Conservation (phyloP, 2,888 invertebrate species). For the Mimumesa dahlbomi region DNA sequence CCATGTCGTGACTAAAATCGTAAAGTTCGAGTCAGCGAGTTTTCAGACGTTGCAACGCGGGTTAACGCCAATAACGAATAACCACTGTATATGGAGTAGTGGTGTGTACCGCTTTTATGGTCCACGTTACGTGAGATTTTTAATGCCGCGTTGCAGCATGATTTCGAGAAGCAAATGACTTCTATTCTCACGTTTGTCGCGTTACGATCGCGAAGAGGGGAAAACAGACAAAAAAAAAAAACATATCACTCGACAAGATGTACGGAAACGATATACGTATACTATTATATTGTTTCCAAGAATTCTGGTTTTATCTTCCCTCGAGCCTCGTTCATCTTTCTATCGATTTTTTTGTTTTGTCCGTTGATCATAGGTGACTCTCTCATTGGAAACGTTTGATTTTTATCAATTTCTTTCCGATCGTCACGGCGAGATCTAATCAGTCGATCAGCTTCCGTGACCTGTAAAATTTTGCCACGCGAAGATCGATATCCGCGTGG, state of each 20-base stretch:
- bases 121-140: background rate
- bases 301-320: too few relatives aligned
- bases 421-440: conserved; percentile 38
- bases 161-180: background rate
- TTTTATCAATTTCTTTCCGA: conserved; percentile 32
- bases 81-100: conserved; percentile 30
- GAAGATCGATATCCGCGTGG: conserved; percentile 48
- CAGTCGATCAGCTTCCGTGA: conserved; percentile 5
- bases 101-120: background rate
- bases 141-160: background rate
- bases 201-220: background rate
- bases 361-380: background rate
- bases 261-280: too few relatives aligned
- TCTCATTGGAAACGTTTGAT: too few relatives aligned
- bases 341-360: background rate
- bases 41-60: conserved; percentile 21
- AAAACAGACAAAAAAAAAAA: background rate
- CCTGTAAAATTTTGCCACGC: conserved; percentile 37
- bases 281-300: too few relatives aligned
- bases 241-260: too few relatives aligned
- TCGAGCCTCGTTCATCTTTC: too few relatives aligned
- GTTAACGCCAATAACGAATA: conserved; percentile 33
- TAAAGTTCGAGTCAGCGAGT: conserved; percentile 43
- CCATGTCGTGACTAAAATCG: conserved; percentile 45
- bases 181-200: background rate